Evolutionary conservation across 2,113 vertebrate species (phyloP), one percentile per base, ranked within the genome.

Genomic region (Isurus oxyrinchus): DNA sequence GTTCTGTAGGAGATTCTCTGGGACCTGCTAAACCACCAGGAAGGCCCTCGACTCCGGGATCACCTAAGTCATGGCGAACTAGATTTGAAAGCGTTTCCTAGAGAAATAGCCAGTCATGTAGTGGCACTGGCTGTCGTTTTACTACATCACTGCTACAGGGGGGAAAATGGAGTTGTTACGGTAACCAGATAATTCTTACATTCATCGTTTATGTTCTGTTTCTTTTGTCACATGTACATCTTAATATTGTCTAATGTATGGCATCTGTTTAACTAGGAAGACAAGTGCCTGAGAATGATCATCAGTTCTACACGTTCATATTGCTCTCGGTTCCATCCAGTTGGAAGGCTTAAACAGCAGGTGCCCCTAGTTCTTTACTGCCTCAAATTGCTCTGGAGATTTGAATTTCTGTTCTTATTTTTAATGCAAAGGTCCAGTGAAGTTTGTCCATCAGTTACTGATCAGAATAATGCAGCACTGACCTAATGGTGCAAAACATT

Each of bases 21-120:
- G 98, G 98, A 98, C 97, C 97, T 98, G 96, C 97, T 98, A 97
- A 98, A 97, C 96, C 97, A 98, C 93, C 98, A 97, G 96, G 98
- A 98, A 49, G 98, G 98, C 16, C 98, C 98, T 27, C 98, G 98
- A 1, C 0, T 98, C 66, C 97, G 98, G 96, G 98, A 98, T 93
- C 98, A 2, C 76, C 97, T 98, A 96, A 98, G 98, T 97, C 98
- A 98, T 0, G 98, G 98, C 79, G 98, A 98, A 84, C 57, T 98
- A 90, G 96, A 96, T 93, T 94, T 98, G 2, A 69, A 96, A 61
- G 59, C 96, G 0, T 98, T 98, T 97, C 98, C 98, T 0, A 97
- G 96, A 96, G 97, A 96, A 91, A 53, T 97, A 61, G 97, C 98
- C 10, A 97, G 96, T 84, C 98, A 98, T 2, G 59, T 98, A 81